Base-by-base conservation (phyloP, 2,113 vertebrate species). In the Hipposideros armiger region DNA sequence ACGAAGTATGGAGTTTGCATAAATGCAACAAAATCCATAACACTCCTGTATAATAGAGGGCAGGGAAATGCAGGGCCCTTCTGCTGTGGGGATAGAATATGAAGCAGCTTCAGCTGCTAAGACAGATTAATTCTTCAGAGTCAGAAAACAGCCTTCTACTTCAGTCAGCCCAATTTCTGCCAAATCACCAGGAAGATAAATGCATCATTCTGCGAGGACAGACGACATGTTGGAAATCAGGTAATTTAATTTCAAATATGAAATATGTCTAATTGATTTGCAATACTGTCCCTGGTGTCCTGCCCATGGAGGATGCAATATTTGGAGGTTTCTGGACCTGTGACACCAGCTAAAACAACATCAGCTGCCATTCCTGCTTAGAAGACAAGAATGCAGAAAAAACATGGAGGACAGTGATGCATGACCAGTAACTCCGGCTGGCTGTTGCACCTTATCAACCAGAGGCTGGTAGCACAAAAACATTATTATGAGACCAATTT, bases 211-310 rank as follows among this genome's bases (percentile, higher is more conserved):
- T 96, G 95, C 1, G 22, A 94, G 70, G 77, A 92, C 70, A 96
- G 96, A 96, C 89, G 82, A 94, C 82, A 72, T 74, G 40, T 70
- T 95, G 78, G 91, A 84, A 96, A 96, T 89, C 91, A 73, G 74
- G 64, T 91, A 93, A 97, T 24, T 96, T 94, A 97, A 97, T 97
- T 97, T 96, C 78, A 58, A 84, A 91, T 52, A 90, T 94, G 91
- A 96, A 95, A 94, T 97, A 73, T 62, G 80, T 89, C 86, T 90
- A 91, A 98, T 72, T 89, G 95, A 96, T 97, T 97, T 90, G 80
- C 80, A 93, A 32, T 90, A 52, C 78, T 90, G 88, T 96, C 95
- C 74, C 96, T 94, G 69, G 80, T 82, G 91, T 56, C 7, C 47
- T 47, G 54, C 58, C 78, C 70, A 22, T 7, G 69, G 69, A 85